Base-by-base conservation (phyloP, 2,888 invertebrate species). In the Corythucha ciliata region DNA sequence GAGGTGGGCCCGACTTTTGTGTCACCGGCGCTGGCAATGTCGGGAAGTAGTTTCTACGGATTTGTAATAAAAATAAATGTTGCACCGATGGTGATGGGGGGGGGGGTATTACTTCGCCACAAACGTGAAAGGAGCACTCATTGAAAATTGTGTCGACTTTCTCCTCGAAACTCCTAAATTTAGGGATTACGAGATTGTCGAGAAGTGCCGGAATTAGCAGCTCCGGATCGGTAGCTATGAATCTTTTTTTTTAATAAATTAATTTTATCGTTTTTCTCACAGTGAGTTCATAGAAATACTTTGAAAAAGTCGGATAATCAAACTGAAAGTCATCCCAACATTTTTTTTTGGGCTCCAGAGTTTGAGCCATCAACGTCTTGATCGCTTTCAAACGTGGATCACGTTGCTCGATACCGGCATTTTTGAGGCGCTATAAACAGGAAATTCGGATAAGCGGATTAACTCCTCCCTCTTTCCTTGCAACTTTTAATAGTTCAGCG, bases 341-440 rank as follows among this genome's bases (percentile, higher is more conserved):
- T 20, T 27, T 22, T 12, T 33, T 45, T 8, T 27, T 29, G 6
- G 27, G 25, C n/a, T 33, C 45, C 4, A 32, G 32, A 3, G 33
- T 45, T 18, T 45, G 32, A 7, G 29, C 21, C n/a, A 45, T 32
- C 7, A 45, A 20, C 7, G 18, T 21, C n/a, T 33, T 45, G 21
- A 45, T 32, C 1, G 3, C 22, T 45, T 20, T 33, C 45, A 45
- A 10, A 21, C 45, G 18, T 22, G 14, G 45, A 21, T 45, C 45
- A 21, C 33, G 18, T 33, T 45, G 45, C 12, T 45, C 29, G 26
- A 45, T 32, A n/a, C n/a, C n/a, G n/a, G n/a, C n/a, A n/a, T n/a
- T n/a, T n/a, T n/a, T n/a, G n/a, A n/a, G n/a, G n/a, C n/a, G n/a
- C n/a, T n/a, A n/a, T n/a, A n/a, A n/a, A n/a, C n/a, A n/a, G n/a